Conservation (phyloP, 1,140 invertebrate genomes). For the Cardiocondyla obscurior region DNA sequence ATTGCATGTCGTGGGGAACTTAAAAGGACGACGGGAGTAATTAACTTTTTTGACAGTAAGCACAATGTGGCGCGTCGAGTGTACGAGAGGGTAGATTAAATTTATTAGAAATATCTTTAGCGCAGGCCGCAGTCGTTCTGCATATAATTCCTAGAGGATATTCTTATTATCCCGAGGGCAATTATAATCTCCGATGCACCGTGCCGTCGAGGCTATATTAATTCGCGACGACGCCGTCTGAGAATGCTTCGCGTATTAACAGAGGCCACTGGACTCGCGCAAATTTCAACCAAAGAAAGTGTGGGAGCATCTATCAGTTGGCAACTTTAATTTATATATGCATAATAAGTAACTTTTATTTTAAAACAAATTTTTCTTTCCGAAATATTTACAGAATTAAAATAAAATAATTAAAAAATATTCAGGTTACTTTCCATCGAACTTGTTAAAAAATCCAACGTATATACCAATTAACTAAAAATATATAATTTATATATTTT, state of each 20-base stretch:
- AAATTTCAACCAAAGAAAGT: constrained; percentile 67
- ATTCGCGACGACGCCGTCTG: constrained; percentile 71
- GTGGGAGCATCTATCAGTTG: constrained; percentile 38
- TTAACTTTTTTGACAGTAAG: constrained; percentile 35
- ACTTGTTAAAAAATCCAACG: background rate
- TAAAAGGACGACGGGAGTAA: constrained; percentile 17
- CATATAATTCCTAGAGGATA: constrained; percentile 67
- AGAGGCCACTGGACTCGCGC: constrained; percentile 63
- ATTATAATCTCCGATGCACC: constrained; percentile 71
- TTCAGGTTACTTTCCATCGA: background rate
- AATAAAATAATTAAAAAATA: background rate
- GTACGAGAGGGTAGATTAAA: constrained; percentile 25
- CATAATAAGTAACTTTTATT: background rate
- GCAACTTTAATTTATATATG: constrained; percentile 21
- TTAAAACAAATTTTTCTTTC: background rate
- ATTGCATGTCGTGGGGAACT: background rate
- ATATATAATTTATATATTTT: no score
- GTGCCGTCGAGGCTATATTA: constrained; percentile 69
- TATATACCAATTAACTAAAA: background rate
- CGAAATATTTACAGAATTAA: constrained; percentile 9
- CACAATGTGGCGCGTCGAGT: constrained; percentile 4
- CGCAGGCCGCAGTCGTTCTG: constrained; percentile 2
- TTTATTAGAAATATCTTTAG: constrained; percentile 67
- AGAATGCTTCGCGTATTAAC: constrained; percentile 69
- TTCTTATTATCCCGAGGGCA: constrained; percentile 71